These are phyloP conservation scores for Danio albolineatus DNA, from an alignment of 2,797 vertebrate genomes.

Conservation along the genomic window DNA sequence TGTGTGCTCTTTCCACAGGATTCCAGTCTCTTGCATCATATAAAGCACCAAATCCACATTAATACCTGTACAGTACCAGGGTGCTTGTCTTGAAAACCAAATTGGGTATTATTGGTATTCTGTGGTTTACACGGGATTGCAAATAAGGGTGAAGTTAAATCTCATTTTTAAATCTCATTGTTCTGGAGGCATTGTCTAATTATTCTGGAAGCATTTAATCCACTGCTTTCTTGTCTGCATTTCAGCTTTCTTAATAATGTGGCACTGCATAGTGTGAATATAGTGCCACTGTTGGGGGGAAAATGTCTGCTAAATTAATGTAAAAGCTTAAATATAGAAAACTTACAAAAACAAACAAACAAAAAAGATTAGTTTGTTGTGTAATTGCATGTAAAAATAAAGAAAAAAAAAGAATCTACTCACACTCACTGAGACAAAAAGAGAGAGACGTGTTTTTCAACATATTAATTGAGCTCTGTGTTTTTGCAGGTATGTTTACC, in stretches of 20 bases:
- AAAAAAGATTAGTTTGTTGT: too few relatives aligned
- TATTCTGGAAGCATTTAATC: neutral
- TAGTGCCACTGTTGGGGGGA: neutral
- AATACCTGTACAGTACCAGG: neutral
- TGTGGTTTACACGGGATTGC: neutral
- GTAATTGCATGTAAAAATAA: too few relatives aligned
- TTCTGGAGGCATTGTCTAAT: neutral
- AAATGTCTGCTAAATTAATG: neutral
- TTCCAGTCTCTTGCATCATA: constrained; percentile 24
- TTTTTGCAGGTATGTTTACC: too few relatives aligned
- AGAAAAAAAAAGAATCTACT: too few relatives aligned
- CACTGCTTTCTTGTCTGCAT: neutral
- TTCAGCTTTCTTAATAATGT: neutral
- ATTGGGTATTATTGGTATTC: neutral
- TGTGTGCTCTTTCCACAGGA: neutral
- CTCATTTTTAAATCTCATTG: neutral
- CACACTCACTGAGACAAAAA: too few relatives aligned
- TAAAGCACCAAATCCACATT: neutral
- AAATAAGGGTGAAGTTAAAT: neutral
- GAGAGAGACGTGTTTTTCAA: too few relatives aligned
- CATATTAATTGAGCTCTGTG: too few relatives aligned
- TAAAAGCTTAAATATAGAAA: neutral
- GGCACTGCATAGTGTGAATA: neutral
- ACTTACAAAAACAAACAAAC: too few relatives aligned
- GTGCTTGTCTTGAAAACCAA: neutral